Evolutionary conservation across 2,797 vertebrate species (phyloP), one percentile per base, ranked within the genome.

Genomic region (Acanthurus tractus): DNA sequence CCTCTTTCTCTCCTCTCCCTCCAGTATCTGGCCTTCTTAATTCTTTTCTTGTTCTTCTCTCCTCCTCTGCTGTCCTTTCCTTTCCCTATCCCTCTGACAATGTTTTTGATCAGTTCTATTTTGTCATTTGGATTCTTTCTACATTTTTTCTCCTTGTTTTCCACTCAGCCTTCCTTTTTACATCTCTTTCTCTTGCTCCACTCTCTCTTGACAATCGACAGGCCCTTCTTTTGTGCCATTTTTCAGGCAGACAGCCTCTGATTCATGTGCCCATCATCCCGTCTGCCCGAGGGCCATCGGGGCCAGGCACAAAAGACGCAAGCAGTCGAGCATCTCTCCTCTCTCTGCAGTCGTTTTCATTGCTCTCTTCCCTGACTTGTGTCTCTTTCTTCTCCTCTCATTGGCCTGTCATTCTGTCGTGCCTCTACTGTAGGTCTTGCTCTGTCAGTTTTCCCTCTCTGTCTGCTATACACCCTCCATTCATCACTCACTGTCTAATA

Each of bases 221-320:
- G 54, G 62, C 66, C 48, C 29, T 52, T 42, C 63, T 71, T 84
- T 52, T 78, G 70, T 76, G 79, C 75, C 74, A 72, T 84, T 84
- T 83, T 80, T 70, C 81, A 80, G 83, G 48, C 83, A 84, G 89
- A 89, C 89, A 83, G 87, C 50, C 36, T 86, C 79, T 92, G 90
- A 93, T 93, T 93, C 92, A 93, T 91, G 88, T 89, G 91, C 82
- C 91, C 79, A 88, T 93, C 91, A 92, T 84, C 68, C 66, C 3
- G 46, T 65, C 84, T 2, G 82, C 89, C 89, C 14, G 45, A 88
- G 89, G 90, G 87, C 85, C 76, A 76, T 77, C 48, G 63, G 77
- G 77, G 77, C 85, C 57, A 52, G 83, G 72, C 87, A 91, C 87
- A 87, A 86, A 89, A 91, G 89, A 88, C n/a, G 59, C 79, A 86